These are phyloP conservation scores for Melanaphis sacchari DNA, from an alignment of 1,140 invertebrate species.

Conservation along the genomic window DNA sequence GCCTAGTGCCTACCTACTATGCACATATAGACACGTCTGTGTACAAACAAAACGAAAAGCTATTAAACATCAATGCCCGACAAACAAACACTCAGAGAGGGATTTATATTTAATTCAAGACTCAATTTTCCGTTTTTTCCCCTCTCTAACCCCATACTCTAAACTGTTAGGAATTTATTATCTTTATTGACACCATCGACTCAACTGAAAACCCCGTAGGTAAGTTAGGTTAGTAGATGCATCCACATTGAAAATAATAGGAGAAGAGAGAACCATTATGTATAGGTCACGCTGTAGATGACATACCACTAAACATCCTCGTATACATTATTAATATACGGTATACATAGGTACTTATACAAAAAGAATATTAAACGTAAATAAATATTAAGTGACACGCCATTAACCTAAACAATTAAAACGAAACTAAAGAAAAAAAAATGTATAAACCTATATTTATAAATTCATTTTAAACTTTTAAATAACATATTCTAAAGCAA, in stretches of 20 bases:
- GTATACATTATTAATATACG: background rate
- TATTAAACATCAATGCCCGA: slow-evolving; percentile 25
- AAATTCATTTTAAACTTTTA: background rate
- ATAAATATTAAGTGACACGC: slow-evolving; percentile 6
- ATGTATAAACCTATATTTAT: background rate
- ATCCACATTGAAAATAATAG: background rate
- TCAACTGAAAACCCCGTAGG: no score
- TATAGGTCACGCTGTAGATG: background rate
- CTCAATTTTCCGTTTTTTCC: slow-evolving; percentile 26
- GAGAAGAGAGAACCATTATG: background rate
- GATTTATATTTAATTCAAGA: slow-evolving; percentile 51
- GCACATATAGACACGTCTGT: background rate
- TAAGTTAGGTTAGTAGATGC: no score
- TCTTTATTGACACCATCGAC: slow-evolving; percentile 33
- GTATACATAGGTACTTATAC: background rate
- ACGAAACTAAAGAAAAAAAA: background rate
- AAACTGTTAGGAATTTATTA: slow-evolving; percentile 25
- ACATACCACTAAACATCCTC: slow-evolving; percentile 1
- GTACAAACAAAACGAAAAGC: slow-evolving; percentile 40
- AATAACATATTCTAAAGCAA: background rate
- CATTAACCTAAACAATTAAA: background rate
- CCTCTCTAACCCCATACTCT: no score
- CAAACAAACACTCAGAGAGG: background rate
- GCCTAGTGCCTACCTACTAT: background rate
- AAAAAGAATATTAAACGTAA: slow-evolving; percentile 13